phyloP scores from a whole-genome alignment of 2,797 vertebrate species.

The Erithacus rubecula region DNA sequence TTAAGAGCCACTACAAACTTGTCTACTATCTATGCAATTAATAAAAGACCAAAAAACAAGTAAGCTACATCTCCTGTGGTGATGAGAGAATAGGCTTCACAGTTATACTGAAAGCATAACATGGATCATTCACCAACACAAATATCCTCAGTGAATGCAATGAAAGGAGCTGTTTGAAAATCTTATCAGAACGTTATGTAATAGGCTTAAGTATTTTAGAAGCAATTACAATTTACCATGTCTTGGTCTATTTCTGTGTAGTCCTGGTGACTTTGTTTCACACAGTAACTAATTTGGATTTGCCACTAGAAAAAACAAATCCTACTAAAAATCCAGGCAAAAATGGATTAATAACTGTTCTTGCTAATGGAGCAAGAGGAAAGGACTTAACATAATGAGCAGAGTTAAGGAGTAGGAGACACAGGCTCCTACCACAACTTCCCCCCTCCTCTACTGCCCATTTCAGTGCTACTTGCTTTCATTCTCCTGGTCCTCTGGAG shows the following conservation, averaged over 20 bases:
- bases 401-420: neutral
- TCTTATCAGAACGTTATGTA: neutral
- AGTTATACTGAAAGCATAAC: neutral
- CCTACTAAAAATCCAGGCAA: neutral
- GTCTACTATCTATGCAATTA: neutral
- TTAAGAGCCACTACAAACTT: neutral
- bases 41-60: neutral
- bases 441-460: neutral
- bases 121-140: neutral
- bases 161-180: neutral
- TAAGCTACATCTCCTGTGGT: neutral
- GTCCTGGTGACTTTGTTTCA: neutral
- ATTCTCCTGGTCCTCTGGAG: conserved; percentile 93
- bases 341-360: neutral
- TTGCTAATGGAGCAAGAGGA: neutral
- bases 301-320: neutral
- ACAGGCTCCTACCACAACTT: neutral
- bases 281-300: neutral
- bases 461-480: conserved; percentile 82
- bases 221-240: neutral
- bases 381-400: neutral
- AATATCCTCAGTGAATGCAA: neutral
- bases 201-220: neutral
- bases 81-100: neutral
- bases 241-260: neutral